These are phyloP conservation scores for Aethina tumida DNA, from an alignment of 1,140 invertebrate genomes.

Conservation along the genomic window DNA sequence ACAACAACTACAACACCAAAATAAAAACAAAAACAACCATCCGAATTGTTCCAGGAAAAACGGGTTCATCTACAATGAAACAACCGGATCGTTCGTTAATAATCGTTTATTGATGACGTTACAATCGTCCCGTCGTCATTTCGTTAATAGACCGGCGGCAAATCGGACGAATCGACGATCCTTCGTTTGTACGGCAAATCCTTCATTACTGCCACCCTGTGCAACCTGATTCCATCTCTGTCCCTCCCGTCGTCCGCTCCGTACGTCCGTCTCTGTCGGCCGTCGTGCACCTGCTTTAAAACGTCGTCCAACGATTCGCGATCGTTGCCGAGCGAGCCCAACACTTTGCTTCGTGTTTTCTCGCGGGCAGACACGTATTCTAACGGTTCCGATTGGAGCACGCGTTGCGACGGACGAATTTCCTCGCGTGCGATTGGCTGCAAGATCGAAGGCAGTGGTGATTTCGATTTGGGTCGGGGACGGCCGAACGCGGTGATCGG, in stretches of 20 bases:
- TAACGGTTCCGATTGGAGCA: constrained; percentile 47
- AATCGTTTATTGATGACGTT: neutral
- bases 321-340: no score
- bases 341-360: constrained; percentile 47
- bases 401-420: constrained; percentile 45
- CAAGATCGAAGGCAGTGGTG: constrained; percentile 21
- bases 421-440: constrained; percentile 38
- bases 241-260: constrained; percentile 51
- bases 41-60: neutral
- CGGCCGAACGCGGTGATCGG: constrained; percentile 70
- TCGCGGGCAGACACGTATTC: constrained; percentile 54
- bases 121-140: constrained; percentile 1
- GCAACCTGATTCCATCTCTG: constrained; percentile 45
- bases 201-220: constrained; percentile 35
- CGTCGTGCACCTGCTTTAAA: constrained; percentile 20
- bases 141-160: constrained; percentile 21
- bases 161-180: constrained; percentile 23
- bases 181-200: constrained; percentile 33
- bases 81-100: neutral
- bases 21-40: neutral
- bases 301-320: constrained; percentile 38
- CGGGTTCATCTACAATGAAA: constrained; percentile 1
- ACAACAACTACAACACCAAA: neutral
- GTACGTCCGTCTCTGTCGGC: constrained; percentile 38
- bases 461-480: constrained; percentile 34